Evolutionary conservation across 2,113 vertebrate genomes (phyloP), one percentile per base, ranked within the genome.

Genomic region (Neolamprologus ventralis): DNA sequence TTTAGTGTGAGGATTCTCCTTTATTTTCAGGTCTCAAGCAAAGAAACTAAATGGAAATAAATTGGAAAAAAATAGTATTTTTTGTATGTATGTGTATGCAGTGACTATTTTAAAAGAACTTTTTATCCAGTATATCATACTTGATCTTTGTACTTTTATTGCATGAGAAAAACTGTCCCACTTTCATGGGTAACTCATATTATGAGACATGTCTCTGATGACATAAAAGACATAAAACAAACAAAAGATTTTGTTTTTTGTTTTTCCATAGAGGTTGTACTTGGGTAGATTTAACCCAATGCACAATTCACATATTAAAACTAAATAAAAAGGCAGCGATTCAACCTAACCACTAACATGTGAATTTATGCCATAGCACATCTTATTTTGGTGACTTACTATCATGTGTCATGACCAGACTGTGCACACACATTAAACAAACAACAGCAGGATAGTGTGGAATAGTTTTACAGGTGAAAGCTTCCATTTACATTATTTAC

Each of bases 401-500:
- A 47, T 45, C 13, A 28, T 28, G 14, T 47, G 71, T 19, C 16
- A 47, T 28, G 71, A 19, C 6, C 9, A 75, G 23, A 75, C 16
- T 49, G 14, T 75, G 9, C 23, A 19, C 23, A 47, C 23, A 47
- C 23, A 42, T 71, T 47, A 49, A 47, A 28, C 23, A 75, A 75
- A 31, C 23, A 19, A 1, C 23, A 31, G 71, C 23, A 75, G 71
- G 16, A 75, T 49, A 31, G 40, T 47, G 42, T 49, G 42, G 42
- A 28, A 12, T 17, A 31, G 1, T 75, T 49, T 75, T 49, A 8
- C 1, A 49, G 23, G 42, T 75, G 23, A 75, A 47, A 75, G 42
- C 71, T 31, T 31, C 42, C 16, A 26, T 49, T 75, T 75, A 75
- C 9, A 75, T 75, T 75, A 75, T 75, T 75, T 49, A 75, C 23